Conservation (phyloP, 2,797 vertebrate species). For the Sebastes oblongus region DNA sequence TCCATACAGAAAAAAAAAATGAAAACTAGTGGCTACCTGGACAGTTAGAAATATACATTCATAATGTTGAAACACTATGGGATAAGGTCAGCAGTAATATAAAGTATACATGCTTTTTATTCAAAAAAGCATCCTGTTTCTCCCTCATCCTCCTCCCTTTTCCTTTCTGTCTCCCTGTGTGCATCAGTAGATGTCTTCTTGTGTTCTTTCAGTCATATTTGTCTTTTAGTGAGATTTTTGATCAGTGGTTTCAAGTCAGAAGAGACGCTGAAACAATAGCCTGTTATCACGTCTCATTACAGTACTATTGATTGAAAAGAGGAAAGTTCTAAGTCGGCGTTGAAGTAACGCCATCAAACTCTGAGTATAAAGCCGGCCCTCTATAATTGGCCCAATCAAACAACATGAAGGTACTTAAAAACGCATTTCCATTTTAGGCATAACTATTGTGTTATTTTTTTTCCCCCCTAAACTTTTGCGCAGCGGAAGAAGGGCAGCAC, state of each 20-base stretch:
- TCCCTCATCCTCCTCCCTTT: not conserved
- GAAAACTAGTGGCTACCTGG: not conserved
- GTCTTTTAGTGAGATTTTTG: slow-evolving; percentile 9
- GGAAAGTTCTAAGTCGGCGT: slow-evolving; percentile 34
- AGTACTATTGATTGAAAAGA: slow-evolving; percentile 32
- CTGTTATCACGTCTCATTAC: slow-evolving; percentile 20
- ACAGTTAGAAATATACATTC: not conserved
- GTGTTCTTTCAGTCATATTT: not conserved
- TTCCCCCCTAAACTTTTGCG: not conserved
- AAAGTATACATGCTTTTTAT: not conserved
- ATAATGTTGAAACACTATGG: not conserved
- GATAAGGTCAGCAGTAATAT: not conserved
- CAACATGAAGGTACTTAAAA: slow-evolving; percentile 44
- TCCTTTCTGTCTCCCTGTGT: not conserved
- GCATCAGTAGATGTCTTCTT: not conserved
- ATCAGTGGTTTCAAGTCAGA: slow-evolving; percentile 18
- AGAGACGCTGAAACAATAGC: not conserved
- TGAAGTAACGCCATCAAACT: slow-evolving; percentile 30
- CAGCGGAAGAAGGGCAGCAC: slow-evolving; percentile 20
- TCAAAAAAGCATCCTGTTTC: not conserved
- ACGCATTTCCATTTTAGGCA: slow-evolving; percentile 48
- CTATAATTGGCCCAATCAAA: slow-evolving; percentile 52
- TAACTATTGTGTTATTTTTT: slow-evolving; percentile 9
- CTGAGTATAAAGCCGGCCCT: slow-evolving; percentile 23
- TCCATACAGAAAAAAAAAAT: not conserved